phyloP scores from a whole-genome alignment of 2,797 vertebrate species.

The Poeciliopsis infans region DNA sequence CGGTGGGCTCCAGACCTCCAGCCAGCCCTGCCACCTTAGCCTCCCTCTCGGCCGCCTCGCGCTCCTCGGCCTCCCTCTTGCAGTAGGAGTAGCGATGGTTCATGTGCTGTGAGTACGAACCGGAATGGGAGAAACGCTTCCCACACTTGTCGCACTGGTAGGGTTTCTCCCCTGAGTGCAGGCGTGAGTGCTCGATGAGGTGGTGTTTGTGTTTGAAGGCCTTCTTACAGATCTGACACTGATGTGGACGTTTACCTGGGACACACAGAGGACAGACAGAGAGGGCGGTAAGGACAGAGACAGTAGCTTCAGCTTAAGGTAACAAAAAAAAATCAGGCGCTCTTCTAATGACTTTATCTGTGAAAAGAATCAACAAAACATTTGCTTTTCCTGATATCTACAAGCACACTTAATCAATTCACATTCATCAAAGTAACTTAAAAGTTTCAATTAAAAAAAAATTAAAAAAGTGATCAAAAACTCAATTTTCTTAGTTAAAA shows the following conservation, averaged over 20 bases:
- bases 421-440: not conserved
- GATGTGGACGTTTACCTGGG: conserved; percentile 96
- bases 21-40: conserved; percentile 80
- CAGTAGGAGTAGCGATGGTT: conserved; percentile 99
- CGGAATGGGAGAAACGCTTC: conserved; percentile 97
- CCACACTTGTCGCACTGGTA: conserved; percentile 99
- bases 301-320: not conserved
- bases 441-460: not conserved
- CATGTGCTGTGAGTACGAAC: conserved; percentile 99
- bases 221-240: conserved; percentile 98
- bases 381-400: not conserved
- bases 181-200: conserved; percentile 95
- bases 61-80: conserved; percentile 96
- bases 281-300: conserved; percentile 21
- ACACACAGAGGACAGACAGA: conserved; percentile 66
- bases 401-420: not conserved
- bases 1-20: conserved; percentile 87
- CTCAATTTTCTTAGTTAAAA: not conserved
- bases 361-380: not conserved
- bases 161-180: conserved; percentile 98
- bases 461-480: not conserved
- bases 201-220: conserved; percentile 99
- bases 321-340: too few relatives aligned
- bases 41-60: conserved; percentile 91
- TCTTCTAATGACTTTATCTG: not conserved